Evolutionary conservation across 2,888 invertebrate species (phyloP).

Genomic region (Scaeva pyrastri): DNA sequence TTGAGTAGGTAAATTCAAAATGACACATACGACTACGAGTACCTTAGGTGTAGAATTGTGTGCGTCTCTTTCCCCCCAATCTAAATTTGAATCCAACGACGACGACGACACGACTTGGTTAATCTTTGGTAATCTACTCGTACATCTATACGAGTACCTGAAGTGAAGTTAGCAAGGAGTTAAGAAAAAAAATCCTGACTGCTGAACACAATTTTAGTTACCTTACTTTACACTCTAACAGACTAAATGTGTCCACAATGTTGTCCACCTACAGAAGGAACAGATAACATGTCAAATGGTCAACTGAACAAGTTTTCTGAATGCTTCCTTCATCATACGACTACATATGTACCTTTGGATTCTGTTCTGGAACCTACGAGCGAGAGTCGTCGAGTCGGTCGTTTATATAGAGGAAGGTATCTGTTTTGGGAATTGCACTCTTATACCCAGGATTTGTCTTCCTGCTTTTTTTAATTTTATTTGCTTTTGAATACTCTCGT

Average conservation of each 20-base stretch:
- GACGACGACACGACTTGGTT: constrained; percentile 7
- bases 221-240: constrained; percentile 28
- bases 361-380: neutral
- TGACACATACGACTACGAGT: constrained; percentile 19
- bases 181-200: constrained; percentile 44
- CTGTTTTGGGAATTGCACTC: constrained; percentile 5
- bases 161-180: constrained; percentile 47
- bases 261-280: constrained; percentile 58
- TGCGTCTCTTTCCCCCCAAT: constrained; percentile 1
- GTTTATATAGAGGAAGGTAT: neutral
- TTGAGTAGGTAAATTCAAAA: constrained; percentile 43
- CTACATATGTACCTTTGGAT: neutral
- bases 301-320: constrained; percentile 62
- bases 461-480: neutral
- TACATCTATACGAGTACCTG: too few species aligned
- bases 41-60: neutral
- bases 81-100: neutral
- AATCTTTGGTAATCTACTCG: constrained; percentile 35
- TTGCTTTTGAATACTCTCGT: neutral
- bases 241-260: constrained; percentile 37
- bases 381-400: too few species aligned
- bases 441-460: neutral
- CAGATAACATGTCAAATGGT: constrained; percentile 67
- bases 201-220: constrained; percentile 24
- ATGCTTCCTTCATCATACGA: constrained; percentile 41